A percentile compares a stretch with the other conserved stretches of the same genome.
Evolutionary conservation across 2,888 invertebrate genomes (phyloP).

Genomic region (Creontiades dilutus): DNA sequence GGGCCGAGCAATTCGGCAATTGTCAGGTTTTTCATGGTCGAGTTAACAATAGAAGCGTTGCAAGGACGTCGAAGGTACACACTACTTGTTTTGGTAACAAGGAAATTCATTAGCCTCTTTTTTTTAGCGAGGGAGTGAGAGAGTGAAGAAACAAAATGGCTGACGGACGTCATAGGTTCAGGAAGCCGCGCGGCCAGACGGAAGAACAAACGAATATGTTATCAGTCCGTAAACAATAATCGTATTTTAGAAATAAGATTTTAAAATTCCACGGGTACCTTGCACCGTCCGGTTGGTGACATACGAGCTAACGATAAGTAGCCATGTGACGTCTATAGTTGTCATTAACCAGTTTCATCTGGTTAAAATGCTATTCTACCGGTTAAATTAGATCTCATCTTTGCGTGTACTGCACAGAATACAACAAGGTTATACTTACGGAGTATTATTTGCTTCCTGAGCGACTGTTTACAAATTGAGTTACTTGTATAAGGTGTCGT

Average conservation of each 20-base stretch:
- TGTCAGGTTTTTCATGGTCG: constrained; percentile 6
- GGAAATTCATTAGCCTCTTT: neutral
- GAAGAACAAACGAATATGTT: neutral
- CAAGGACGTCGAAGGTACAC: constrained; percentile 22
- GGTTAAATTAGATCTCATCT: no score
- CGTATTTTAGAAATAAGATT: neutral
- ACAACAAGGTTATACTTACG: no score
- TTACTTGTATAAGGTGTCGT: no score
- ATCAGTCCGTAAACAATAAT: neutral
- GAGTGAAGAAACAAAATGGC: neutral
- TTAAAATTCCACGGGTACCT: no score
- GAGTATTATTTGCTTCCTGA: no score
- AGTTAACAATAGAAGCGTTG: constrained; percentile 11
- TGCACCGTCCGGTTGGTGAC: no score
- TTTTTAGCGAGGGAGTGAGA: neutral
- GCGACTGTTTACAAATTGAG: no score
- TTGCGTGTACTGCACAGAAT: no score
- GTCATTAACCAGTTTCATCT: no score
- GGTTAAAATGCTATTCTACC: no score
- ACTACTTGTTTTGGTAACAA: constrained; percentile 6
- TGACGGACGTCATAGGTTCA: neutral
- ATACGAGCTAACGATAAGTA: no score
- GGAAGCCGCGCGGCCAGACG: neutral
- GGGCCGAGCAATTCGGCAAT: neutral
- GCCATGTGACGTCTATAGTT: no score